Evolutionary conservation across 2,113 vertebrate genomes (phyloP), one percentile per base, ranked within the genome.

Genomic region (Hippocampus guttulatus): DNA sequence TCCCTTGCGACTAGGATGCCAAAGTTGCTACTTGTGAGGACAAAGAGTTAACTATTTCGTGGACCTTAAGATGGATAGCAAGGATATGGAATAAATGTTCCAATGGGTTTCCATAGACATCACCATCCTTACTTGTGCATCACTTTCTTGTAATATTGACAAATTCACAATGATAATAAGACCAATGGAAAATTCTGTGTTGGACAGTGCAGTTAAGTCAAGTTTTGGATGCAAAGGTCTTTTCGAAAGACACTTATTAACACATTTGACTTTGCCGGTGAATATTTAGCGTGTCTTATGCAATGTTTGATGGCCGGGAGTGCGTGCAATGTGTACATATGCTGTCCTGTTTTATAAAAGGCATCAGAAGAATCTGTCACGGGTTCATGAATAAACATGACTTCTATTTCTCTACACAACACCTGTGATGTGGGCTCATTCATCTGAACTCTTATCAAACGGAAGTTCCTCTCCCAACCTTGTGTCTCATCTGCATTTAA

Each of bases 381-480:
- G 79, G 81, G 80, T 81, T 89, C 55, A 25, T 15, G 23, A 91
- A 90, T 90, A 92, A 89, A 90, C 75, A 71, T 79, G 83, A 88
- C 69, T 78, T 87, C 73, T 90, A 89, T 91, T 91, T 92, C 85
- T 92, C 82, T 90, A 89, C 74, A 75, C 77, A 86, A 89, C 71
- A 41, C 38, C n/a, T 55, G 69, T 64, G 43, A 10, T 45, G 51
- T 75, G 7, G 30, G 15, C 27, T 61, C 30, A 38, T 61, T 33
- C 58, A 18, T 11, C 10, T 23, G 1, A 10, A 23, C 54, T 6
- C 54, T 23, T 10, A 9, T 16, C 45, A 16, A 47, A 55, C 9
- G 9, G 54, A 16, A 10, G 54, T 21, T 21, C n/a, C 33, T 38
- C 33, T 6, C 5, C 33, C 33, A 20, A 43, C 2, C 41, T 43